Evolutionary conservation across 2,113 vertebrate species (phyloP).

Genomic region (Anoura caudifer): DNA sequence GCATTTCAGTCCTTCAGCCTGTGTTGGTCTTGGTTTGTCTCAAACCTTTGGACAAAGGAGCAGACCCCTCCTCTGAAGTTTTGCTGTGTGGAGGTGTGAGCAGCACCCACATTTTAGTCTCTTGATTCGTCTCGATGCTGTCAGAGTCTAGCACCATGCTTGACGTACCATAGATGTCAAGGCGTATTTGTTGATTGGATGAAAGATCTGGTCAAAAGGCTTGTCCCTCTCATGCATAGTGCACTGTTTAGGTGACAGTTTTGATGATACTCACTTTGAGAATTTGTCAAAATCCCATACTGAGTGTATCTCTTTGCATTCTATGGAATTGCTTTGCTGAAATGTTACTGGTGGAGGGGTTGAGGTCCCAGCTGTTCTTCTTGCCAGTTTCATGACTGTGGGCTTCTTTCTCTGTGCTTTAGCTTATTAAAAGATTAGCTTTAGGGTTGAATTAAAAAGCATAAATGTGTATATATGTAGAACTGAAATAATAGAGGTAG

Average conservation of each 20-base stretch:
- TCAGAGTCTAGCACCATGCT: background rate
- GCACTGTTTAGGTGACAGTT: background rate
- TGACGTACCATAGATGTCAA: background rate
- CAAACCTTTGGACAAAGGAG: background rate
- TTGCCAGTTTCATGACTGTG: background rate
- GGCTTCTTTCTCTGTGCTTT: background rate
- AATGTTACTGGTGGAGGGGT: background rate
- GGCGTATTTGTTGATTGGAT: background rate
- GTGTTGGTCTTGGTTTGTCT: background rate
- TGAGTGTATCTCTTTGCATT: background rate
- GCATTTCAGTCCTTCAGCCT: background rate
- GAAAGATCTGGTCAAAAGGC: background rate
- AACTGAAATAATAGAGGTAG: background rate
- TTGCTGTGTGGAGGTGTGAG: background rate
- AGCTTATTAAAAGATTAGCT: background rate
- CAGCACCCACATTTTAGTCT: rapidly evolving
- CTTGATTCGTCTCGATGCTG: background rate
- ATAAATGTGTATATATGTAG: background rate
- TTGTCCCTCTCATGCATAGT: background rate
- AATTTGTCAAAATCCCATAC: background rate
- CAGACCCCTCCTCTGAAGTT: rapidly evolving
- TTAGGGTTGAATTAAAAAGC: background rate
- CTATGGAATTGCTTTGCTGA: background rate
- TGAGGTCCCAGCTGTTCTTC: background rate
- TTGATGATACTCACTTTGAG: background rate